Conservation (phyloP, 1,140 invertebrate species). For the Phthorimaea operculella region DNA sequence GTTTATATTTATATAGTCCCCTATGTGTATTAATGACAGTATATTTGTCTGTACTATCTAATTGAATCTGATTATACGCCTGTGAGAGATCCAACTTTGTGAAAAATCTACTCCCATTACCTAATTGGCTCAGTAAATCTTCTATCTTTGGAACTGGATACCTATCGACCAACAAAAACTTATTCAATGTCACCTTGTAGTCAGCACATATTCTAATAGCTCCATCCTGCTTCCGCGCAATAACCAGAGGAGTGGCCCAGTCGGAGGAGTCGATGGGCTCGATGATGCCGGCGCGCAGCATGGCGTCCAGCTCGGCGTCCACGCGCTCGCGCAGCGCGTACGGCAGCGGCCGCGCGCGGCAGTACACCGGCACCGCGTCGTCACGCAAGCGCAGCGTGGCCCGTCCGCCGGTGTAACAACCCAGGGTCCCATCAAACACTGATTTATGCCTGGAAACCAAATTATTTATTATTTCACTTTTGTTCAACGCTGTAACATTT, state of each 20-base stretch:
- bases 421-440: too few relatives aligned
- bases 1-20: constrained; percentile 7
- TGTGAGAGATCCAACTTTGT: constrained; percentile 8
- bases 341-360: too few relatives aligned
- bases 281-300: too few relatives aligned
- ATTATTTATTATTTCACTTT: too few relatives aligned
- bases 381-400: too few relatives aligned
- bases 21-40: constrained; percentile 10
- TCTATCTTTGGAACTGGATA: constrained; percentile 11
- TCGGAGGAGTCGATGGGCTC: not conserved
- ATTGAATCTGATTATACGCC: constrained; percentile 6
- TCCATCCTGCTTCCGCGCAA: not conserved
- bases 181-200: constrained; percentile 10
- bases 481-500: too few relatives aligned
- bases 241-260: constrained; percentile 7
- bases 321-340: too few relatives aligned
- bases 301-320: too few relatives aligned
- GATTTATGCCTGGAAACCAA: too few relatives aligned
- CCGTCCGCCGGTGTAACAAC: too few relatives aligned
- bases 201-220: constrained; percentile 6
- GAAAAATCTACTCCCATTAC: constrained; percentile 1
- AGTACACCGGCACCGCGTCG: too few relatives aligned
- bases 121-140: constrained; percentile 5
- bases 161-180: constrained; percentile 7
- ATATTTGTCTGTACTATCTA: constrained; percentile 6